Conservation (phyloP, 2,888 invertebrate genomes). For the Dasysyrphus albostriatus region DNA sequence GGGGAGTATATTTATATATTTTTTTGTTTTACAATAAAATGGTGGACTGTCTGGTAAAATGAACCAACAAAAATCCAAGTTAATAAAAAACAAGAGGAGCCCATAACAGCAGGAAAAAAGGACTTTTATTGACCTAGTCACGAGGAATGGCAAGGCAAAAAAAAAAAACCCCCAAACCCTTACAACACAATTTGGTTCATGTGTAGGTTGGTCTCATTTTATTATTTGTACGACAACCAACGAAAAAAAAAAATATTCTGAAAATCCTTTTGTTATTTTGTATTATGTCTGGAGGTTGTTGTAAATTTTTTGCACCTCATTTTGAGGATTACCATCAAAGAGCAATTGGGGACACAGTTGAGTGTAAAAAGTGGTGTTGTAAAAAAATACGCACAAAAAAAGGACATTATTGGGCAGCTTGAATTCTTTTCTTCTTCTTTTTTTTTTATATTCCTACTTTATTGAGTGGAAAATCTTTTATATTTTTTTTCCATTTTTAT, state of each 20-base stretch:
- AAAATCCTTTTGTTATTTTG: conserved; percentile 68
- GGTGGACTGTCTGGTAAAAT: conserved; percentile 8
- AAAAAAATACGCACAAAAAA: conserved; percentile 43
- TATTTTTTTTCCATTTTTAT: conserved; percentile 29
- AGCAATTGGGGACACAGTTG: conserved; percentile 57
- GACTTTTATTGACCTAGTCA: conserved; percentile 75
- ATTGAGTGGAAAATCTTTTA: conserved; percentile 66
- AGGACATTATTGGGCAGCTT: conserved; percentile 43
- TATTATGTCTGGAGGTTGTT: conserved; percentile 50
- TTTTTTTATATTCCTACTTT: conserved; percentile 55
- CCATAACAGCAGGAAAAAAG: conserved; percentile 52
- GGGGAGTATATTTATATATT: background rate
- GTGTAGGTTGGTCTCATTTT: conserved; percentile 45
- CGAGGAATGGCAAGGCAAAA: conserved; percentile 21
- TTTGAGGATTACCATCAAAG: conserved; percentile 72
- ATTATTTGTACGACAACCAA: conserved; percentile 40
- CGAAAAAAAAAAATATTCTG: conserved; percentile 26
- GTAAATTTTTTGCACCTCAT: conserved; percentile 68
- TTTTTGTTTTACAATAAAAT: conserved; percentile 28
- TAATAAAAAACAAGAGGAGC: conserved; percentile 52
- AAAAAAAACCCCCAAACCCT: conserved; percentile 15
- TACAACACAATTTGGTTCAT: conserved; percentile 44
- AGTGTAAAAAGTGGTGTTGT: conserved; percentile 49
- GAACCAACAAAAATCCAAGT: conserved; percentile 26
- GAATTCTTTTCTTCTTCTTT: conserved; percentile 40